phyloP scores from a whole-genome alignment of 92 coral and sea anemone species.

The Nematostella vectensis region DNA sequence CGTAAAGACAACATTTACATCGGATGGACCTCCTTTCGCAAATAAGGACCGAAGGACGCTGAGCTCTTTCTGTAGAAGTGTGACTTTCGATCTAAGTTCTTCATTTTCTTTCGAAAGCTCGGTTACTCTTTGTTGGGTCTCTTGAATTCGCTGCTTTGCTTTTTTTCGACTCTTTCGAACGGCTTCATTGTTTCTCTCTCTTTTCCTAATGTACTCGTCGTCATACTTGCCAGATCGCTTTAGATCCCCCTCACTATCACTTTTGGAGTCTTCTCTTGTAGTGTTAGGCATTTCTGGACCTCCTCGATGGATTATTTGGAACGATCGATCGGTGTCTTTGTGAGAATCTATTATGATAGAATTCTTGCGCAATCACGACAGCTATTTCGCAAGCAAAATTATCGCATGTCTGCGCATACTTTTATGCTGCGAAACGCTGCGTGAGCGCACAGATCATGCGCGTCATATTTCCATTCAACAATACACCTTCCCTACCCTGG shows the following conservation, averaged over 20 bases:
- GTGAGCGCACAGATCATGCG: too few species aligned
- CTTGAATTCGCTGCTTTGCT: slow-evolving; percentile 89
- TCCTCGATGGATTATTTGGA: neutral
- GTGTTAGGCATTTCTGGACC: neutral
- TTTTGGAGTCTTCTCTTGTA: neutral
- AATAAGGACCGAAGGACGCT: slow-evolving; percentile 92
- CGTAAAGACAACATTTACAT: slow-evolving; percentile 69
- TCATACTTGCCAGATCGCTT: neutral
- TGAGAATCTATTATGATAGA: neutral
- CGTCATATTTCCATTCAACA: too few species aligned
- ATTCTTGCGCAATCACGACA: slow-evolving; percentile 34
- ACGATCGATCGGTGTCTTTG: neutral
- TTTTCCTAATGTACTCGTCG: slow-evolving; percentile 66
- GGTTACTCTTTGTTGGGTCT: slow-evolving; percentile 69
- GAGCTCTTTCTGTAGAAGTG: slow-evolving; percentile 88
- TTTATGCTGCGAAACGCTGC: neutral
- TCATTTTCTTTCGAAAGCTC: slow-evolving; percentile 81
- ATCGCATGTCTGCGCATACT: neutral
- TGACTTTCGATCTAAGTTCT: slow-evolving; percentile 79
- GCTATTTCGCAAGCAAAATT: slow-evolving; percentile 27
- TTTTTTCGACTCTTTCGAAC: slow-evolving; percentile 97
- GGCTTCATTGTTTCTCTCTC: slow-evolving; percentile 91
- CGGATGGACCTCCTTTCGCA: slow-evolving; percentile 82
- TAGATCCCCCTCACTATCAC: neutral
- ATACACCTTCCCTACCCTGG: too few species aligned